Percentiles rank a stretch among this genome's conserved stretches.
These are phyloP conservation scores for Furcula furcula DNA, from an alignment of 2,888 invertebrate genomes.

Conservation along the genomic window DNA sequence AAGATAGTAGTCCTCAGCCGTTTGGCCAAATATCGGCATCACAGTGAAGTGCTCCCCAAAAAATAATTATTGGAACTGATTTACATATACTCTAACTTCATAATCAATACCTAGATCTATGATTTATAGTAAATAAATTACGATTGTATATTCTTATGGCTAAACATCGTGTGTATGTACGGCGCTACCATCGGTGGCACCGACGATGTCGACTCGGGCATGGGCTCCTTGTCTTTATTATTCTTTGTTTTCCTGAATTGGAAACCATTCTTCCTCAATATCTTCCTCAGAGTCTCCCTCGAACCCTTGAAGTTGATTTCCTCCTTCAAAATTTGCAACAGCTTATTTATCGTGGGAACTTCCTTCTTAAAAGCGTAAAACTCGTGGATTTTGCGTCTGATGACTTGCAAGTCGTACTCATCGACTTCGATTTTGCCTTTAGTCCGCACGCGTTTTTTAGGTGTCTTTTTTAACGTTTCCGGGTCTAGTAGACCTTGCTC, in stretches of 20 bases:
- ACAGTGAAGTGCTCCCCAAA: too few species aligned
- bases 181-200: conserved; percentile 68
- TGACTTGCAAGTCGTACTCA: conserved; percentile 71
- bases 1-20: too few species aligned
- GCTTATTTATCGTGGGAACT: conserved; percentile 72
- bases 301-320: conserved; percentile 75
- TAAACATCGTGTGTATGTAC: conserved; percentile 71
- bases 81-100: too few species aligned
- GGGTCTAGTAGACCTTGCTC: conserved; percentile 73
- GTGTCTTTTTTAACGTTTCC: conserved; percentile 64
- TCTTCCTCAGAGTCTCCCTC: conserved; percentile 68
- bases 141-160: conserved; percentile 67
- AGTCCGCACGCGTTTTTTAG: conserved; percentile 68
- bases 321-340: conserved; percentile 68
- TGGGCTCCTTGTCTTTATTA: conserved; percentile 65
- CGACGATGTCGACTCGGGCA: conserved; percentile 49
- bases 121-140: conserved; percentile 40
- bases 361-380: conserved; percentile 75
- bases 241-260: conserved; percentile 74
- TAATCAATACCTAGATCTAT: too few species aligned
- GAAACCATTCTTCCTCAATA: conserved; percentile 71
- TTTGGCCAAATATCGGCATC: too few species aligned
- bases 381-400: conserved; percentile 71
- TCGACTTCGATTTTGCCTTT: conserved; percentile 75
- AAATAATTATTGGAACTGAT: too few species aligned